These are phyloP conservation scores for Macrosoma leucophasiata DNA, from an alignment of 2,888 invertebrate species.

Conservation along the genomic window DNA sequence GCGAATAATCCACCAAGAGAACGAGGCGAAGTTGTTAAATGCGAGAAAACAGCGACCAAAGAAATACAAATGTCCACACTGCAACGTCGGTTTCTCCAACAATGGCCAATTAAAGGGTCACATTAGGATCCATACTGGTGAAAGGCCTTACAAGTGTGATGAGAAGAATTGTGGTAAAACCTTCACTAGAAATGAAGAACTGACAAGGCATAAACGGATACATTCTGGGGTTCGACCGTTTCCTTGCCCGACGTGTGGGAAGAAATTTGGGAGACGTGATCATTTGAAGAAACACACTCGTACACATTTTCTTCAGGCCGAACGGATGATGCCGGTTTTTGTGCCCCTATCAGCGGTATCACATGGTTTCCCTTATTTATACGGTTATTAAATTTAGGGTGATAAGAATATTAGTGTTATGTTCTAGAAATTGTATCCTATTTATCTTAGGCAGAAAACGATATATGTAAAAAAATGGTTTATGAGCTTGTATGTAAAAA, in stretches of 20 bases:
- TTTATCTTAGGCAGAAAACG: too few species aligned
- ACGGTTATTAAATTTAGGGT: slow-evolving; percentile 76
- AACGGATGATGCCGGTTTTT: slow-evolving; percentile 77
- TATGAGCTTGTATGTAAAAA: too few species aligned
- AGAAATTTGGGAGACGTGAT: slow-evolving; percentile 94
- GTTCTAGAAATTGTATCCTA: too few species aligned
- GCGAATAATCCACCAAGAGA: slow-evolving; percentile 81
- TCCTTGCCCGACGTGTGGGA: slow-evolving; percentile 90
- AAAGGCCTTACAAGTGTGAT: slow-evolving; percentile 92
- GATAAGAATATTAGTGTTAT: too few species aligned
- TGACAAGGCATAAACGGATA: slow-evolving; percentile 93
- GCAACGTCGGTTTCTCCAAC: slow-evolving; percentile 94
- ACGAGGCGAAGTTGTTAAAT: slow-evolving; percentile 79
- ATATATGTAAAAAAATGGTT: too few species aligned
- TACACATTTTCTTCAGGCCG: slow-evolving; percentile 83
- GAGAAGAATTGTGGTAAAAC: slow-evolving; percentile 90
- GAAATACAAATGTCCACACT: slow-evolving; percentile 93
- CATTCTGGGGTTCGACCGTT: slow-evolving; percentile 92
- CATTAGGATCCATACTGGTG: slow-evolving; percentile 93
- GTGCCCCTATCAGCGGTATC: slow-evolving; percentile 75
- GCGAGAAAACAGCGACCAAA: slow-evolving; percentile 88
- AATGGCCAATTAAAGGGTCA: slow-evolving; percentile 95
- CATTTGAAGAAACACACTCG: slow-evolving; percentile 95
- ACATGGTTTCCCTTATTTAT: slow-evolving; percentile 69
- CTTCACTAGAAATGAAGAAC: slow-evolving; percentile 93